phyloP scores from a whole-genome alignment of 2,888 invertebrate genomes.

The Melieria picta region DNA sequence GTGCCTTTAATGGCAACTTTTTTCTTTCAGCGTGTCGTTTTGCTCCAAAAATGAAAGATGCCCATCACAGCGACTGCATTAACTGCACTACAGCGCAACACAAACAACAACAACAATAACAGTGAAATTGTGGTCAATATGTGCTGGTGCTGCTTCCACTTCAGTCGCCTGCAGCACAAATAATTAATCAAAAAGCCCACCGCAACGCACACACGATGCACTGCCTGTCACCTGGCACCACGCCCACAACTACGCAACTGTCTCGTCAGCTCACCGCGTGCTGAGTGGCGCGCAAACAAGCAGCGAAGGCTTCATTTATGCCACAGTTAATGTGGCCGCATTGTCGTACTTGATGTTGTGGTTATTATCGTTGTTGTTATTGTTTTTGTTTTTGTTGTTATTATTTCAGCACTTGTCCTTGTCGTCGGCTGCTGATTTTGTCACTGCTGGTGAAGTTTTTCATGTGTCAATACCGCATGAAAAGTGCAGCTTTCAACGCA shows the following conservation, averaged over 20 bases:
- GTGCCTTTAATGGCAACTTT: constrained; percentile 28
- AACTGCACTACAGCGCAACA: constrained; percentile 15
- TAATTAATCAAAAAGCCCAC: constrained; percentile 51
- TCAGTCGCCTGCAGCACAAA: constrained; percentile 50
- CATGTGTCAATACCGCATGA: neutral
- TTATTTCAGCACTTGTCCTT: no score
- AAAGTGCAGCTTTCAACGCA: no score
- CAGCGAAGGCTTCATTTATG: no score
- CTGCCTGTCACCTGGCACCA: no score
- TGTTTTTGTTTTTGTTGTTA: no score
- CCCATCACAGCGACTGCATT: constrained; percentile 16
- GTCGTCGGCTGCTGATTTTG: neutral
- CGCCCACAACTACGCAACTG: no score
- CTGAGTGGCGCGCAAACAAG: no score
- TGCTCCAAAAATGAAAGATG: constrained; percentile 1
- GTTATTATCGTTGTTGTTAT: no score
- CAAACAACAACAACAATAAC: constrained; percentile 7
- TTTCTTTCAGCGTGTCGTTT: constrained; percentile 17
- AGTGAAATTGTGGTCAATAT: constrained; percentile 9
- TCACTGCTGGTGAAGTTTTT: neutral
- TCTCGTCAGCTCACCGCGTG: no score
- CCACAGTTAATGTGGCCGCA: no score
- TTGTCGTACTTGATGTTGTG: no score
- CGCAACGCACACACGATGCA: neutral
- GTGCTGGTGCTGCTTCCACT: constrained; percentile 1